phyloP scores from a whole-genome alignment of 2,113 vertebrate genomes.

The Malurus cyaneus region DNA sequence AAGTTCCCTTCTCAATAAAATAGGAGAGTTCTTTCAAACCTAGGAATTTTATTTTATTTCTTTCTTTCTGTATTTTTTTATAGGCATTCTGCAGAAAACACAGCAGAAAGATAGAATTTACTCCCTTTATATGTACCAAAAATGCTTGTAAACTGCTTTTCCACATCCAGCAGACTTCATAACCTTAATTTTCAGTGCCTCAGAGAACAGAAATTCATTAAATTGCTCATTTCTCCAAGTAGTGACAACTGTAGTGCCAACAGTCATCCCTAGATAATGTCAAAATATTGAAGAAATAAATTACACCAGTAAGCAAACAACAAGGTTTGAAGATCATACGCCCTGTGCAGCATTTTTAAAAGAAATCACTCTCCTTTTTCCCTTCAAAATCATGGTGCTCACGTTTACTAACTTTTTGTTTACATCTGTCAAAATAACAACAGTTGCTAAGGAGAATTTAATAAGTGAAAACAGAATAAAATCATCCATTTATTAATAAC shows the following conservation, averaged over 20 bases:
- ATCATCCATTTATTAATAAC: not conserved
- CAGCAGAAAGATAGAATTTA: not conserved
- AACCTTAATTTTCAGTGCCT: conserved; percentile 9
- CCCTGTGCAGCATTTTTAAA: not conserved
- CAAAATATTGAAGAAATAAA: conserved; percentile 66
- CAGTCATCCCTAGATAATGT: conserved; percentile 17
- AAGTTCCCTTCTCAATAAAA: not conserved
- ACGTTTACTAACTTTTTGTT: not conserved
- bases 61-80: not conserved
- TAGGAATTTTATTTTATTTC: not conserved
- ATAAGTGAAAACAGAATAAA: not conserved
- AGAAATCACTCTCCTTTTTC: not conserved
- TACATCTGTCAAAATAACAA: not conserved
- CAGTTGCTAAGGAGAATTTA: not conserved
- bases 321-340: not conserved
- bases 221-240: conserved; percentile 2
- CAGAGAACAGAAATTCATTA: conserved; percentile 13
- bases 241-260: conserved; percentile 21
- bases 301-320: conserved; percentile 24
- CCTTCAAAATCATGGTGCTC: not conserved
- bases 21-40: not conserved
- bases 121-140: not conserved
- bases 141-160: not conserved
- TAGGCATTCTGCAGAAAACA: not conserved
- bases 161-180: not conserved